Evolutionary conservation across 2,113 vertebrate species (phyloP), one percentile per base, ranked within the genome.

Genomic region (Arenaria interpres): DNA sequence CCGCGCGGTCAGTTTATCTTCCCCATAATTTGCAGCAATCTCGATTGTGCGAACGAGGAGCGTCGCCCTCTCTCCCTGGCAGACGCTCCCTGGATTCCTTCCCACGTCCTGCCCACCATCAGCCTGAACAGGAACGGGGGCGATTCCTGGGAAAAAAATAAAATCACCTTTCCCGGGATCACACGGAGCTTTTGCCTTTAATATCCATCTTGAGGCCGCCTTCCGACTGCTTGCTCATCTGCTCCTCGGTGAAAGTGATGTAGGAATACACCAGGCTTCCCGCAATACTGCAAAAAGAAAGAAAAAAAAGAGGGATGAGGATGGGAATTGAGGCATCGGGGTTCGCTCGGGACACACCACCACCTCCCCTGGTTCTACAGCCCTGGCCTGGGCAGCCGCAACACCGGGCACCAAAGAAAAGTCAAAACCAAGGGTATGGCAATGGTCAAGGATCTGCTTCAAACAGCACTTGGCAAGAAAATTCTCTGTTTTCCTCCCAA

Each of bases 181-280:
- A 99, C 86, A 99, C 98, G 0, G 98, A 98, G 90, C 98, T 98
- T 72, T 99, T 99, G 17, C 98, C 98, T 94, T 98, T 98, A 10
- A 91, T 92, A 37, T 99, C 98, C 98, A 98, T 64, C 97, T 96
- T 98, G 96, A 74, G 96, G 94, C 96, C 96, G 39, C 74, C 96
- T 24, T 98, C 98, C 0, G 93, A 60, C 72, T 97, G 98, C 97
- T 99, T 99, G 98, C 79, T 99, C 86, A 96, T 88, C 37, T 99
- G 99, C 82, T 99, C 99, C 94, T 99, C 99, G 4, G 98, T 98
- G 97, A 99, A 99, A 12, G 98, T 99, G 97, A 99, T 99, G 88
- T 99, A 99, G 54, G 99, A 99, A 73, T 99, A 99, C 56, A 99
- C 99, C 98, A 99, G 98, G 92, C 99, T 99, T 19, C 99, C 99